A percentile compares a stretch with the other conserved stretches of the same genome.
phyloP scores from a whole-genome alignment of 2,888 invertebrate species.

The Tiliacea citrago region DNA sequence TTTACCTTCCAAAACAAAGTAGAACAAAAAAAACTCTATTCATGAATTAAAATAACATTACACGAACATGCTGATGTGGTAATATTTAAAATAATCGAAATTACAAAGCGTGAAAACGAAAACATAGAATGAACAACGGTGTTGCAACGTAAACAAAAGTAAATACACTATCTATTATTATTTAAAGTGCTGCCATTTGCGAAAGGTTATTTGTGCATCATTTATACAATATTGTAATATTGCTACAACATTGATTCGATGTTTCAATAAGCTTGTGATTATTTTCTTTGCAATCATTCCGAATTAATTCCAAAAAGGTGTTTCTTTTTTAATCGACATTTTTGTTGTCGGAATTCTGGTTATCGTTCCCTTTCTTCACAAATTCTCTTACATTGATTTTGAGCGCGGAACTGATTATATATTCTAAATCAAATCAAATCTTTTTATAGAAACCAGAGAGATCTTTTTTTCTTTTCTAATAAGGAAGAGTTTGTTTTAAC shows the following conservation, averaged over 20 bases:
- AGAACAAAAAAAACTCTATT: slow-evolving; percentile 4
- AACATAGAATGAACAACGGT: slow-evolving; percentile 55
- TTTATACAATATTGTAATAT: slow-evolving; percentile 34
- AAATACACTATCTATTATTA: slow-evolving; percentile 31
- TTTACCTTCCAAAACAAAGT: not conserved
- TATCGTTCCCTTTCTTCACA: not conserved
- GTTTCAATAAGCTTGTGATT: slow-evolving; percentile 11
- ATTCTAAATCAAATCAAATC: not conserved
- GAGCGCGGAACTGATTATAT: not conserved
- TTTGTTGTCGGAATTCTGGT: not conserved
- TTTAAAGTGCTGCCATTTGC: slow-evolving; percentile 37
- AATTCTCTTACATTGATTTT: not conserved
- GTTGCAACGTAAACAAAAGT: slow-evolving; percentile 41
- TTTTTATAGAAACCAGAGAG: no score
- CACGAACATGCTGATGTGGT: slow-evolving; percentile 20
- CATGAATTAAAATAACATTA: slow-evolving; percentile 20
- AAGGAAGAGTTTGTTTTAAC: not conserved
- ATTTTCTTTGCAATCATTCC: slow-evolving; percentile 10
- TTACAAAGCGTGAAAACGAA: slow-evolving; percentile 43
- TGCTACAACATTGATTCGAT: slow-evolving; percentile 30
- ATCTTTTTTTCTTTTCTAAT: not conserved
- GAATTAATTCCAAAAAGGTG: not conserved
- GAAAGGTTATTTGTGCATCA: slow-evolving; percentile 46
- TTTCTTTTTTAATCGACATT: not conserved
- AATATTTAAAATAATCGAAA: slow-evolving; percentile 39